phyloP scores from a whole-genome alignment of 2,113 vertebrate genomes.

The Austrofundulus limnaeus region DNA sequence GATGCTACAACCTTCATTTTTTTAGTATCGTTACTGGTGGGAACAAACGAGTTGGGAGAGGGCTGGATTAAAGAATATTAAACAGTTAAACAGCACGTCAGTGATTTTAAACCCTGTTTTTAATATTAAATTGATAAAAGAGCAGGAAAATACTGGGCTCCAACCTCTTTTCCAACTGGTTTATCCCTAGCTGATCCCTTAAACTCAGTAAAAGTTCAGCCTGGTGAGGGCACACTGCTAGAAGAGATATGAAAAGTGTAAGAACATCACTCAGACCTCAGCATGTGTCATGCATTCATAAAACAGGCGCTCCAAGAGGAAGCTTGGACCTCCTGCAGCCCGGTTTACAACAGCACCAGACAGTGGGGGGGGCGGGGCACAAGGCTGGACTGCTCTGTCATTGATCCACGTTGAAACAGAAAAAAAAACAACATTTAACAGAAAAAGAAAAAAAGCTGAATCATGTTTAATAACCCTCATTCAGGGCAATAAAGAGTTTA shows the following conservation, averaged over 20 bases:
- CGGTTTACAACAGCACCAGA: conserved; percentile 77
- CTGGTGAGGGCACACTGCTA: conserved; percentile 24
- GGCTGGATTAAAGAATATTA: conserved; percentile 12
- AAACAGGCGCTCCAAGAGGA: conserved; percentile 63
- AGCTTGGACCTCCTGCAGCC: conserved; percentile 61
- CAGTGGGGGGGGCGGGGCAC: conserved; percentile 49
- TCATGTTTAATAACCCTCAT: conserved; percentile 31
- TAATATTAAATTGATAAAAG: conserved; percentile 56
- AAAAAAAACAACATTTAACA: conserved; percentile 38
- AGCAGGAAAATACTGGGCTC: conserved; percentile 38
- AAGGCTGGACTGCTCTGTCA: conserved; percentile 28
- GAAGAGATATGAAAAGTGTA: conserved; percentile 38
- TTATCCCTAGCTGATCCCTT: conserved; percentile 37
- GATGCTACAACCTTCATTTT: conserved; percentile 63
- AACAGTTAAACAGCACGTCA: conserved; percentile 55
- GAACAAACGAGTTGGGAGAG: conserved; percentile 7
- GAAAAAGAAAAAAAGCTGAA: conserved; percentile 24
- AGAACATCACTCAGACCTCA: conserved; percentile 52
- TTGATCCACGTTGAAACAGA: conserved; percentile 50
- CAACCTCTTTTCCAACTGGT: conserved; percentile 27
- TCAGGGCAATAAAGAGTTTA: conserved; percentile 36
- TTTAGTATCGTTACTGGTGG: conserved; percentile 10
- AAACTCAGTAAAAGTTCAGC: conserved; percentile 37
- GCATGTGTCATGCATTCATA: conserved; percentile 61
- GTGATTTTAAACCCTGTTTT: conserved; percentile 55